Evolutionary conservation across 2,888 invertebrate genomes (phyloP).

Genomic region (Philaethria dido): DNA sequence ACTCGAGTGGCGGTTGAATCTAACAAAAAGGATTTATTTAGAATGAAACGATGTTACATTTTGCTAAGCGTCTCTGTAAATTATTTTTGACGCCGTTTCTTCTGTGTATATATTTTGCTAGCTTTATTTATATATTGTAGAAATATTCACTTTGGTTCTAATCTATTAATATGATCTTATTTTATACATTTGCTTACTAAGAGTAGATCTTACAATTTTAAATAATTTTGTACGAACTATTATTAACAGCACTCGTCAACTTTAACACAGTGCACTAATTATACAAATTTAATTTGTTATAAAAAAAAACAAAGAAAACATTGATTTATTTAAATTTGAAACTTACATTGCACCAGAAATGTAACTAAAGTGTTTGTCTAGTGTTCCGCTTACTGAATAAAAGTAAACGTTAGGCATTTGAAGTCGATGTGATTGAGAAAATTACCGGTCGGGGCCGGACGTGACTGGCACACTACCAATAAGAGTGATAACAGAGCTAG

Average conservation of each 20-base stretch:
- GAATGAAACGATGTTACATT: constrained; percentile 58
- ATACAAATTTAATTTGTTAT: no score
- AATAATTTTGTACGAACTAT: no score
- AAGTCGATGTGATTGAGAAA: constrained; percentile 55
- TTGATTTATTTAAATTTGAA: no score
- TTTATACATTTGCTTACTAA: no score
- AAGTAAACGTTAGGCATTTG: constrained; percentile 46
- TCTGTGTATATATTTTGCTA: neutral
- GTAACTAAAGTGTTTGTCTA: constrained; percentile 29
- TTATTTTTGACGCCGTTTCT: constrained; percentile 40
- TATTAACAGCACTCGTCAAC: no score
- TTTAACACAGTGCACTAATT: no score
- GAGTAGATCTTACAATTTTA: no score
- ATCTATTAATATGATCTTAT: no score
- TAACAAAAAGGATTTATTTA: constrained; percentile 41
- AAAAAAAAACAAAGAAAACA: no score
- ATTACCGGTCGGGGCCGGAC: constrained; percentile 48
- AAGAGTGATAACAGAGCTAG: constrained; percentile 46
- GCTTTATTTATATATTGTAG: neutral
- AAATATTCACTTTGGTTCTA: neutral
- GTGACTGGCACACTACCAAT: constrained; percentile 59
- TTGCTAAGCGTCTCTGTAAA: constrained; percentile 58
- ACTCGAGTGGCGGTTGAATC: constrained; percentile 41
- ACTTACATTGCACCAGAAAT: constrained; percentile 6
- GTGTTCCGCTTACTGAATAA: constrained; percentile 46